Evolutionary conservation across 2,113 vertebrate species (phyloP).

Genomic region (Scopus umbretta): DNA sequence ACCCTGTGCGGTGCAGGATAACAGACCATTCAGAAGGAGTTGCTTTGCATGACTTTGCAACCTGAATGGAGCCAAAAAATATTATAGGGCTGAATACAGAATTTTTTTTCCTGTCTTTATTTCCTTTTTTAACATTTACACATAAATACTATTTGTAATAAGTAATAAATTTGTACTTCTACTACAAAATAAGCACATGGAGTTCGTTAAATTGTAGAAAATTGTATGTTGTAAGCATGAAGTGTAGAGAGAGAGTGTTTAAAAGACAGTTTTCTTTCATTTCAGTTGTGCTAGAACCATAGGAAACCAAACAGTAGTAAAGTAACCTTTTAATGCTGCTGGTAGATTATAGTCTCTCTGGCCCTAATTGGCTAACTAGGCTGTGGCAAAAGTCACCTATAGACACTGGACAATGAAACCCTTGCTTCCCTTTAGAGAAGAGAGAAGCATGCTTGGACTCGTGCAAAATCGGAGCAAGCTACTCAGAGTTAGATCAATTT

Average conservation of each 20-base stretch:
- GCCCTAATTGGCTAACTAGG: neutral
- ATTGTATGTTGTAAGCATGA: neutral
- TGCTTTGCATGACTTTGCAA: neutral
- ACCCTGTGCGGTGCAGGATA: neutral
- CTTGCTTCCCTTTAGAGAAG: neutral
- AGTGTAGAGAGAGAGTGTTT: neutral
- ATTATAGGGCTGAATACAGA: neutral
- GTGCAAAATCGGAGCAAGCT: neutral
- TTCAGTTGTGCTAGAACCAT: neutral
- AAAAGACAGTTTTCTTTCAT: neutral
- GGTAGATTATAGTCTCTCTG: neutral
- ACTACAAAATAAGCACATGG: neutral
- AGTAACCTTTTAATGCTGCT: neutral
- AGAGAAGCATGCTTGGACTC: neutral
- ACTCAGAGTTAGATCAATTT: neutral
- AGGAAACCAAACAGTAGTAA: neutral
- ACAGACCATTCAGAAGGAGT: neutral
- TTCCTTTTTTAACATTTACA: neutral
- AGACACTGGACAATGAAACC: neutral
- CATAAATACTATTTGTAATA: neutral
- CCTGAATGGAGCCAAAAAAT: neutral
- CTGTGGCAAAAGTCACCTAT: neutral
- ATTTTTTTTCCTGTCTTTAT: neutral
- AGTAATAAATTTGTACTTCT: neutral
- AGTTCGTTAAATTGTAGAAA: neutral